A percentile compares a stretch with the other conserved stretches of the same genome.
Evolutionary conservation across 2,113 vertebrate genomes (phyloP).

Genomic region (Sylvietta virens): DNA sequence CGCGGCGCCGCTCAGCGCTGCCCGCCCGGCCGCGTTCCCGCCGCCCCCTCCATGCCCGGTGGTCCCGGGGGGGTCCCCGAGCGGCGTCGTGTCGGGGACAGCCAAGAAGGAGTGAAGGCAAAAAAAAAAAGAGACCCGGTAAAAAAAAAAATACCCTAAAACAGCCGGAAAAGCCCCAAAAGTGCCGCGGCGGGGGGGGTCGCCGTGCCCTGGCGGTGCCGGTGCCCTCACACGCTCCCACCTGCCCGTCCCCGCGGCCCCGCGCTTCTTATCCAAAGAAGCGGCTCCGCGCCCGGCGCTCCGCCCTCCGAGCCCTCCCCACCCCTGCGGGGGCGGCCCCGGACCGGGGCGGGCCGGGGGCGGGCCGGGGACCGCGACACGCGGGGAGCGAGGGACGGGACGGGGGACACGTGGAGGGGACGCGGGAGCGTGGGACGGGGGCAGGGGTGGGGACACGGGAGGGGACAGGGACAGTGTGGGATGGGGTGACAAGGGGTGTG

Average conservation of each 20-base stretch:
- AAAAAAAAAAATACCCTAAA: background rate
- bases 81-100: background rate
- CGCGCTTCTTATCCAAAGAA: slow-evolving; percentile 17
- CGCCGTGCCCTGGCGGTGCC: background rate
- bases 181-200: background rate
- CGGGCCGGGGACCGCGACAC: background rate
- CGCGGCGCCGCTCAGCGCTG: background rate
- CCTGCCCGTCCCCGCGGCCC: background rate
- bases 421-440: background rate
- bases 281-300: background rate
- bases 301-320: background rate
- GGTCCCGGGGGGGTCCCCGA: background rate
- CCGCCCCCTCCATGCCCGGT: background rate
- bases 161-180: background rate
- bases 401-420: background rate
- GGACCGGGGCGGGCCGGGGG: background rate
- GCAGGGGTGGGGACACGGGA: background rate
- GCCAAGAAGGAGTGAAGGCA: background rate
- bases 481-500: background rate
- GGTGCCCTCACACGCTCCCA: background rate
- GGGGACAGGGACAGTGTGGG: background rate
- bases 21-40: background rate
- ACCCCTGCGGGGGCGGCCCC: background rate
- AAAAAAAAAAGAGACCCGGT: background rate
- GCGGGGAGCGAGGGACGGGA: background rate